Evolutionary conservation across 2,888 invertebrate species (phyloP), one percentile per base, ranked within the genome.

Genomic region (Epinotia nisella): DNA sequence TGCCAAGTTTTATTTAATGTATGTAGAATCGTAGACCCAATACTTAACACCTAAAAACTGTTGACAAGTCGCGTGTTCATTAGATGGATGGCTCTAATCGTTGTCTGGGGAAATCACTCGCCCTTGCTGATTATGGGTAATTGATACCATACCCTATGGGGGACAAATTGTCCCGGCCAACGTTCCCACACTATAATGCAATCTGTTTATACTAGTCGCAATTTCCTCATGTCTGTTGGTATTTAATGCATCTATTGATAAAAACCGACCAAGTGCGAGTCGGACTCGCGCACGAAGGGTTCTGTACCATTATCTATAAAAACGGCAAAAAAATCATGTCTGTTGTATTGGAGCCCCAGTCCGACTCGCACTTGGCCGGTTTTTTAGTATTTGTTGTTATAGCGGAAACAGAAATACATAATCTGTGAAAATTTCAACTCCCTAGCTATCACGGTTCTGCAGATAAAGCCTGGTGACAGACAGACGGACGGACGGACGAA

Each of bases 21-120:
- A 49, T 49, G 56, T 13, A 7, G 24, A 60, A 29, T 4, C 45
- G n/a, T 21, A 7, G 24, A 60, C 39, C 9, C 45, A 49, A 61
- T 49, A 61, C 21, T 29, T 60, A 55, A 35, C 66, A 29, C 56
- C 7, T 65, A 76, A 76, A 45, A 69, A 66, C 76, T 77, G 87
- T 66, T 81, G 90, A 90, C 91, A 88, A 80, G 89, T 77, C 91
- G 78, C 90, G 91, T 91, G 92, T 74, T 69, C 76, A 73, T 75
- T 75, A 84, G 90, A 92, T 88, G 78, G 90, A 92, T 91, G 77
- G 77, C 70, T 76, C 60, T 70, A 85, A 89, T 88, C 79, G 85
- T 76, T 80, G 83, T 80, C 91, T 77, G 76, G 92, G 92, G 92
- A 92, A 91, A 91, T 92, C 88, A 86, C 75, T 67, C 74, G 78